A percentile compares a stretch with the other conserved stretches of the same genome.
These are phyloP conservation scores for Geophilus truncorum DNA, from an alignment of 2,888 invertebrate species.

Conservation along the genomic window DNA sequence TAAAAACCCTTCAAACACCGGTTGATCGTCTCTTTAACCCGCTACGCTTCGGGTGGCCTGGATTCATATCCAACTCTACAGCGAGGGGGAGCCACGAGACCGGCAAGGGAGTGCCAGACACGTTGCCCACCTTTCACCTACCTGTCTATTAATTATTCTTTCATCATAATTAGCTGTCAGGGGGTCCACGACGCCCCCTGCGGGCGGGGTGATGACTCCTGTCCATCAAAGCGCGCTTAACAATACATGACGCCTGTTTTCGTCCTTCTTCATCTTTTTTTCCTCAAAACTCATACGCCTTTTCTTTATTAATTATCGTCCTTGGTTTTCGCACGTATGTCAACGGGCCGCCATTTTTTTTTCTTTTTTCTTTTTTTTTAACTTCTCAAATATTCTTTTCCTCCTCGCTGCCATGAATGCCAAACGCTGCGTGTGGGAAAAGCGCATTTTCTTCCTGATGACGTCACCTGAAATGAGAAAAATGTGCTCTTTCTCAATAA, in stretches of 20 bases:
- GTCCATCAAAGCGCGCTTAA: not conserved
- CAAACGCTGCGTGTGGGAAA: conserved; percentile 5
- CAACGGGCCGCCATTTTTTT: not conserved
- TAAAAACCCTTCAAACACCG: too few relatives aligned
- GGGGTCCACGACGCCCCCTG: not conserved
- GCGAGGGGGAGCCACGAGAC: not conserved
- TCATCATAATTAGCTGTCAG: conserved; percentile 29
- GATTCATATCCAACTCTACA: not conserved
- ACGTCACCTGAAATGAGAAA: not conserved
- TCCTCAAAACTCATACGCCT: not conserved
- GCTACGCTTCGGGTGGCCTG: too few relatives aligned
- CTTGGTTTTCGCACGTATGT: conserved; percentile 1
- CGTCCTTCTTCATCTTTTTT: not conserved
- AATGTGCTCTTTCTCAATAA: too few relatives aligned
- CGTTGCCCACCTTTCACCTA: conserved; percentile 19
- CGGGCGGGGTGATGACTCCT: conserved; percentile 10
- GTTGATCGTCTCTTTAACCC: too few relatives aligned
- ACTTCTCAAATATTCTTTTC: not conserved
- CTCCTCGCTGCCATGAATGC: not conserved
- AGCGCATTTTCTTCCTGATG: not conserved
- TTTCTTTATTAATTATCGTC: conserved; percentile 2
- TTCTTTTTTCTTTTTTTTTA: not conserved
- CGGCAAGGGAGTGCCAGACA: not conserved
- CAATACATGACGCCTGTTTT: not conserved
- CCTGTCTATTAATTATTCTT: conserved; percentile 28